phyloP scores from a whole-genome alignment of 2,113 vertebrate genomes.

The Gymnogyps californianus region DNA sequence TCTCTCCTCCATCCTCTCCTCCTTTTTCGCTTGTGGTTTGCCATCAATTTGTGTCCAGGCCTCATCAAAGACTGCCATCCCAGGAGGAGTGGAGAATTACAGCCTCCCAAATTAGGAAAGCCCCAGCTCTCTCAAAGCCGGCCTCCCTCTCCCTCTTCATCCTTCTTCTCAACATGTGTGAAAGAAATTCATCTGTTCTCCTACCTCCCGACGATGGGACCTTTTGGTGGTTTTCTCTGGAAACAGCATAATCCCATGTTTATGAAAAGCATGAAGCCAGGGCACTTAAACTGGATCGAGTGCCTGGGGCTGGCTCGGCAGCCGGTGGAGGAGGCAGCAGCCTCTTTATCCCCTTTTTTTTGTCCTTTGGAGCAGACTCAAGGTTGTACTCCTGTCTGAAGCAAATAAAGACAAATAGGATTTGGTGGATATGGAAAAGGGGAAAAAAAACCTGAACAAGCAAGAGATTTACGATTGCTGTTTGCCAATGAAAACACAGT shows the following conservation, averaged over 20 bases:
- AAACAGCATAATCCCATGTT: background rate
- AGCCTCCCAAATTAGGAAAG: background rate
- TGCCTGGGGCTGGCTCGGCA: background rate
- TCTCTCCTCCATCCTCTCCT: background rate
- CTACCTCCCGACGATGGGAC: fast-evolving
- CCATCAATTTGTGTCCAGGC: background rate
- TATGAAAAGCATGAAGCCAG: background rate
- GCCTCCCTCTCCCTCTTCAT: background rate
- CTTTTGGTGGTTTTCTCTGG: background rate
- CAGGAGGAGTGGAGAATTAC: background rate
- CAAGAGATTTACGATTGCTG: background rate
- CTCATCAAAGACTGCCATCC: background rate
- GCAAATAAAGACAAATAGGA: background rate
- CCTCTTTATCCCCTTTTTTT: background rate
- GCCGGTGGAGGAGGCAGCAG: background rate
- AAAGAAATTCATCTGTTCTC: background rate
- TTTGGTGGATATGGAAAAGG: background rate
- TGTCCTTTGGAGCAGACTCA: background rate
- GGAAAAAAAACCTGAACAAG: background rate
- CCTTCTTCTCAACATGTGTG: background rate
- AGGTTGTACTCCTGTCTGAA: background rate
- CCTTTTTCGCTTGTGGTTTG: background rate
- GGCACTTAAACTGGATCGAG: background rate
- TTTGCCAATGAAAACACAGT: conserved; percentile 3
- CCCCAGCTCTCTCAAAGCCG: background rate